Percentiles rank a stretch among this genome's conserved stretches.
phyloP scores from a whole-genome alignment of 2,888 invertebrate genomes.

The Drosophila nr. perissopoda region DNA sequence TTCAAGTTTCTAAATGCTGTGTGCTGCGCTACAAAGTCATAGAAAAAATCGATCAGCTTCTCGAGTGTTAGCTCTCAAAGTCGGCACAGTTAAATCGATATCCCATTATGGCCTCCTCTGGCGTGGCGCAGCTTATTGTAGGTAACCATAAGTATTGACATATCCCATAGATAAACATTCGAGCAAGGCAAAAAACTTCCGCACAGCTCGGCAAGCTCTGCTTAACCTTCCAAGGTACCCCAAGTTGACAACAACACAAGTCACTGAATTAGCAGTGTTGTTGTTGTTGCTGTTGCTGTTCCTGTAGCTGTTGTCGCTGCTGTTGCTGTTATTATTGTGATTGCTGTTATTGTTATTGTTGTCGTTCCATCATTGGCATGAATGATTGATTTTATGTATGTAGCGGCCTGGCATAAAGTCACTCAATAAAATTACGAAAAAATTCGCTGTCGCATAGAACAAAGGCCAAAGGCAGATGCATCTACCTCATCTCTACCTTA shows the following conservation, averaged over 20 bases:
- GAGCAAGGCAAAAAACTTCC: slow-evolving; percentile 63
- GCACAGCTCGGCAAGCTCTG: slow-evolving; percentile 38
- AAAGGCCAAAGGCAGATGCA: slow-evolving; percentile 68
- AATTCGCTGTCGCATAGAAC: slow-evolving; percentile 72
- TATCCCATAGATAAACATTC: slow-evolving; percentile 71
- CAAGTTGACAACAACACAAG: slow-evolving; percentile 51
- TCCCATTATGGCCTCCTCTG: slow-evolving; percentile 51
- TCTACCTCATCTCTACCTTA: slow-evolving; percentile 56
- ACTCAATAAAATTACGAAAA: slow-evolving; percentile 78
- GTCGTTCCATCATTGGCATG: slow-evolving; percentile 41
- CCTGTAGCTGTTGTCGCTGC: slow-evolving; percentile 2
- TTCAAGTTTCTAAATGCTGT: slow-evolving; percentile 6
- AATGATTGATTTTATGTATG: slow-evolving; percentile 78
- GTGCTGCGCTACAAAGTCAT: slow-evolving; percentile 17
- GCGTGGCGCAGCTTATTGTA: slow-evolving; percentile 51
- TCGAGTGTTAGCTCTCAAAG: slow-evolving; percentile 29
- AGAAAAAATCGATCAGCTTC: slow-evolving; percentile 26
- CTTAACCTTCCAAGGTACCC: slow-evolving; percentile 63
- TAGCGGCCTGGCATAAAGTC: slow-evolving; percentile 75
- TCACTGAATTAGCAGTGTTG: slow-evolving; percentile 50
- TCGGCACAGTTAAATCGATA: slow-evolving; percentile 61
- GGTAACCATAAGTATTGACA: slow-evolving; percentile 51
- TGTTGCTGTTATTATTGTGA: slow-evolving; percentile 24
- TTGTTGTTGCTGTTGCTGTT: slow-evolving; percentile 27
- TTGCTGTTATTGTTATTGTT: slow-evolving; percentile 22